Conservation (phyloP, 2,888 invertebrate genomes). For the Acleris literana region DNA sequence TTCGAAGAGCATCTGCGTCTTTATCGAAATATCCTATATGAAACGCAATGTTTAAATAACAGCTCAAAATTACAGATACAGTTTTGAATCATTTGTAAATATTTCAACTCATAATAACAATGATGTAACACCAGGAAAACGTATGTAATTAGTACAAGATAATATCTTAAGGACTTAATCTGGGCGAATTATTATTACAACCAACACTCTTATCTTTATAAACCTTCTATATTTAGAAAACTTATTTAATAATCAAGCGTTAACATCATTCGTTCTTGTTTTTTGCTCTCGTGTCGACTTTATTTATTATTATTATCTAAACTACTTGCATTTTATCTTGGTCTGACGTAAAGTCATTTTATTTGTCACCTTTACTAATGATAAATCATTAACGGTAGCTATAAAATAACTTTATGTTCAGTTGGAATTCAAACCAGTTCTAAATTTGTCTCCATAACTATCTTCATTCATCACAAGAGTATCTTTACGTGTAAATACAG, state of each 20-base stretch:
- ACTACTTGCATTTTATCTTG: not conserved
- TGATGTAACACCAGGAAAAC: conserved; percentile 14
- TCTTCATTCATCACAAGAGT: conserved; percentile 1
- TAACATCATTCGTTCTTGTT: not conserved
- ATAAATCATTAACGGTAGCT: conserved; percentile 11
- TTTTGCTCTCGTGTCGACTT: not conserved
- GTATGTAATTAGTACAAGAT: not conserved
- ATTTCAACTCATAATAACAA: not conserved
- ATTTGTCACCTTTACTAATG: conserved; percentile 9
- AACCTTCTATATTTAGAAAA: conserved; percentile 6
- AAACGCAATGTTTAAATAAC: not conserved
- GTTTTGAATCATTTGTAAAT: conserved; percentile 2
- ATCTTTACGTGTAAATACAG: not conserved
- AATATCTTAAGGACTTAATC: conserved; percentile 16
- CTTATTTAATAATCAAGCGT: not conserved
- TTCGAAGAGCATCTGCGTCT: no score
- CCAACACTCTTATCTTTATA: conserved; percentile 4
- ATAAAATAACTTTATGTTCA: conserved; percentile 5
- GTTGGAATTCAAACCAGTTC: conserved; percentile 1
- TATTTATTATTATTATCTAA: conserved; percentile 8
- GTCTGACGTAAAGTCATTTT: conserved; percentile 2
- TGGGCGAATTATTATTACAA: conserved; percentile 2
- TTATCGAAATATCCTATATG: no score
- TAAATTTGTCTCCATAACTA: conserved; percentile 4
- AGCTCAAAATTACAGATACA: not conserved